Base-by-base conservation (phyloP, 2,888 invertebrate genomes). In the Sarcophaga variegata region DNA sequence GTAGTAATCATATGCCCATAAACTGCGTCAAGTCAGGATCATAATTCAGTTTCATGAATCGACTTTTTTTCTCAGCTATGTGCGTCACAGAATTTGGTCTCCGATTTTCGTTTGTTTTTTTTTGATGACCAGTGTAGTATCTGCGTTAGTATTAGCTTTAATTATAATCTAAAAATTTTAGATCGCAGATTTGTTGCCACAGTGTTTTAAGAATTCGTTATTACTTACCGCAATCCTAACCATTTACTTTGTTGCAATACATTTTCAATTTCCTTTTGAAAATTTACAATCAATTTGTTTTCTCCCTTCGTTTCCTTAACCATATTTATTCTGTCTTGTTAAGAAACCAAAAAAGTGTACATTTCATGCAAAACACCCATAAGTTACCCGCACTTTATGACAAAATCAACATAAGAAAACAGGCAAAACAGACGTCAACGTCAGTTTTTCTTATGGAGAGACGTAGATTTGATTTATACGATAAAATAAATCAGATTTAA, bases 331-430 rank as follows among this genome's bases (percentile, higher is more conserved):
- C 59, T 54, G 37, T 66, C 70, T 74, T 37, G 66, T 59, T 4
- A 64, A 64, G 84, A 84, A 84, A 79, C 79, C 84, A 84, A 20
- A 66, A 47, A 79, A 80, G 64, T 80, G 64, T 37, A 10, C 37
- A 63, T 47, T 60, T 78, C 37, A 45, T 71, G 25, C 72, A 74
- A 66, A 83, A 67, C n/a, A 60, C 67, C 45, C 49, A 72, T 17
- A 72, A 12, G 6, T 66, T 71, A 70, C 76, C 63, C 45, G 59
- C 63, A 66, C 17, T 77, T 77, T 25, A 25, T 63, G 37, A n/a
- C 37, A 54, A 62, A 75, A 49, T 14, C 60, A 63, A 12, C 49
- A 12, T 60, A 10, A 74, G 37, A 54, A 54, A 54, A 54, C 12
- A 54, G 17, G 5, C 4, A 54, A 54, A 54, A 54, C 12, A 54